Evolutionary conservation across 1,140 invertebrate species (phyloP), one percentile per base, ranked within the genome.

Genomic region (Diploscapter pachys): DNA sequence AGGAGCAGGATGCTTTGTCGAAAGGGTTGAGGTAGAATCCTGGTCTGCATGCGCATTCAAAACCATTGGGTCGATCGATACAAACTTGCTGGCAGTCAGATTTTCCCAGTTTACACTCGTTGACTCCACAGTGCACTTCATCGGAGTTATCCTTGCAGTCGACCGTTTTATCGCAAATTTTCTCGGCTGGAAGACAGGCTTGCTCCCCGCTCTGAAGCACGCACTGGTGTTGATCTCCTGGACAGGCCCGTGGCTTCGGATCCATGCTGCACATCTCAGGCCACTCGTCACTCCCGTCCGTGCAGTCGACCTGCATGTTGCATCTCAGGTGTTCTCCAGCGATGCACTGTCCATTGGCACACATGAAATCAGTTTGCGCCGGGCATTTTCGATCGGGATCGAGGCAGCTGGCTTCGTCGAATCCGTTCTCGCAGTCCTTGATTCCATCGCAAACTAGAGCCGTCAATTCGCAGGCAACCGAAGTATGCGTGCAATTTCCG

Each of bases 391-490:
- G 59, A 61, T 70, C 68, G 50, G 54, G 54, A 8, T 56, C 59
- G 50, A 59, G 56, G 62, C 68, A 70, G 68, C 63, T 70, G 13
- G 59, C 52, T 61, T 70, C 68, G 13, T 70, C 68, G 13, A 70
- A 70, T 50, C 68, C 68, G 53, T 70, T 59, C 5, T 13, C n/a
- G 31, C 68, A 70, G 53, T 70, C 68, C 31, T 59, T 59, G 31
- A 70, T 70, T 59, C 68, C 68, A 50, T 70, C 68, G 53, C 68
- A 70, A 50, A 70, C 49, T 61, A 70, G 50, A 52, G 68, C 68
- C 53, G 68, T 70, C 8, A 70, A 53, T 49, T 70, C 68, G 53
- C 68, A 70, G 53, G 68, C 68, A 50, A 70, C 68, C 31, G 31
- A 31, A 31, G 31, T 31, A 31, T 31, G 31, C 31, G 31, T 31